Evolutionary conservation across 2,113 vertebrate genomes (phyloP), one percentile per base, ranked within the genome.

Genomic region (Laterallus jamaicensis): DNA sequence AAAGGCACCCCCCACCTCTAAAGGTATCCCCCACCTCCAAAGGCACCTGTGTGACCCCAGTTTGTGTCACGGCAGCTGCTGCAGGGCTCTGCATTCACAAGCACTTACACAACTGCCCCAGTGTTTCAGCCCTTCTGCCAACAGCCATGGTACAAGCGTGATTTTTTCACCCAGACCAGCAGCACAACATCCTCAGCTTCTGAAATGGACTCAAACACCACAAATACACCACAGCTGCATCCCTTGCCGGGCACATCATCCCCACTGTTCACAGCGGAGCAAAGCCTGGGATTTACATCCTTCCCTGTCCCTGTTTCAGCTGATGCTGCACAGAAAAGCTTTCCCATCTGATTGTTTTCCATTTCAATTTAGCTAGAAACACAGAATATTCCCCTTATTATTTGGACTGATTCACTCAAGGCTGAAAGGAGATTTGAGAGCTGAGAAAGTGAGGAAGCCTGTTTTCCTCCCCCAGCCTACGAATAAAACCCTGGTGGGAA

Each of bases 401-500:
- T 54, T 25, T n/a, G 37, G 66, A 63, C 42, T 78, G 66, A 68
- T 74, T 74, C 71, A 39, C 66, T 58, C 70, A 15, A 47, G 78
- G 66, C 82, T 32, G 40, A 63, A 73, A 50, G 79, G 68, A 88
- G 81, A 73, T 32, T 59, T 39, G 59, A 82, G 90, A 68, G 64
- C 52, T 26, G 64, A 69, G 87, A 25, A 39, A 44, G 86, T n/a
- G 16, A 22, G 59, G 49, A 42, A 58, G 49, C 39, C 62, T 73
- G 60, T 62, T 92, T 56, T 82, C 76, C 82, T 90, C 54, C 70
- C 70, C 66, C 66, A 8, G 2, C 14, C 60, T 59, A 15, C 21
- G 59, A 86, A 82, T 63, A 54, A 90, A 90, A 47, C 47, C 70
- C 66, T 63, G 76, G 76, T 82, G 70, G 86, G 82, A 86, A 71